These are phyloP conservation scores for Apamea monoglypha DNA, from an alignment of 2,888 invertebrate species.

Conservation along the genomic window DNA sequence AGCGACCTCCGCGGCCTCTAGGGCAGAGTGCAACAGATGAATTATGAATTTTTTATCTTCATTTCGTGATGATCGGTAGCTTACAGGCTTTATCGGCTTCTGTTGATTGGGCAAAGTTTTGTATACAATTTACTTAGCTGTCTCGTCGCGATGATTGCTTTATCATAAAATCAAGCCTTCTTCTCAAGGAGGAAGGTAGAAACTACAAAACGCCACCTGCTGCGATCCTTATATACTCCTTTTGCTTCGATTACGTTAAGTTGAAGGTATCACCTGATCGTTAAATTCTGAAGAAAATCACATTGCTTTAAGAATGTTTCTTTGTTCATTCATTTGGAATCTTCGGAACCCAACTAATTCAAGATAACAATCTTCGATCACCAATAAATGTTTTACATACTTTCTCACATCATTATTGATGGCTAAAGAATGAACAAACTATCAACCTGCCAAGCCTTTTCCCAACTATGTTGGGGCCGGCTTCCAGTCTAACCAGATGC, in stretches of 20 bases:
- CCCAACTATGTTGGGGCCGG: neutral
- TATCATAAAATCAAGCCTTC: too few species aligned
- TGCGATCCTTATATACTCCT: too few species aligned
- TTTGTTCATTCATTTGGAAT: neutral
- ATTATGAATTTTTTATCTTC: slow-evolving; percentile 7
- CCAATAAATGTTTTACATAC: neutral
- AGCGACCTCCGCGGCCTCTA: slow-evolving; percentile 39
- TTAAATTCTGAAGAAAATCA: too few species aligned
- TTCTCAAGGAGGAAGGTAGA: too few species aligned
- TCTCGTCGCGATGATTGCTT: neutral
- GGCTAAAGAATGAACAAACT: neutral
- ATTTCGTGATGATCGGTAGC: neutral
- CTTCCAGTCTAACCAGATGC: too few species aligned
- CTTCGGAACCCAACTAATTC: neutral
- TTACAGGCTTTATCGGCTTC: neutral
- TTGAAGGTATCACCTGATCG: too few species aligned
- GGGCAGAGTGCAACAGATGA: slow-evolving; percentile 29
- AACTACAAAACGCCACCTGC: too few species aligned
- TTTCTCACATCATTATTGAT: neutral
- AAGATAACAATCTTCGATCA: too few species aligned
- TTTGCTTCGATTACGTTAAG: too few species aligned
- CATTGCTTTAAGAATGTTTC: neutral
- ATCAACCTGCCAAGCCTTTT: neutral
- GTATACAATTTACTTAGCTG: neutral
- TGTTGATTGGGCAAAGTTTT: neutral